Evolutionary conservation across 2,797 vertebrate species (phyloP), one percentile per base, ranked within the genome.

Genomic region (Hyperoplus lanceolatus): DNA sequence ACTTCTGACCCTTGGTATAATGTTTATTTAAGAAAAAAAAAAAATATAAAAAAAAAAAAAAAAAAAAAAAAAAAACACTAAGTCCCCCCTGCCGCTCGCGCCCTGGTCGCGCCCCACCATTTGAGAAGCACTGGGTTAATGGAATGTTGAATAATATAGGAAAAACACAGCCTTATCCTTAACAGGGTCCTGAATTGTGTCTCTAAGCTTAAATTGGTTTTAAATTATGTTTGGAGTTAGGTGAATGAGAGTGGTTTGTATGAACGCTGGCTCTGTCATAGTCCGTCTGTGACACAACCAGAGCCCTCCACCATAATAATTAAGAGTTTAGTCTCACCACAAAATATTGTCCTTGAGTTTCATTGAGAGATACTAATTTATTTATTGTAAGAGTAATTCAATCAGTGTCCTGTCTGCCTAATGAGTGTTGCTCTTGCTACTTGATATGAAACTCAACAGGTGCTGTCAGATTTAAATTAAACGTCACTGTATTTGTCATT

Each of bases 311-410:
- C 53, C 51, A 53, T 53, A 78, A 59, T 79, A 51, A 76, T 70
- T 74, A 41, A 63, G 64, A 67, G 65, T 68, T 77, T 56, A 66
- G 64, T 78, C 64, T 76, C 49, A 38, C 58, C 36, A 53, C 46
- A 73, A 75, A 56, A 70, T 57, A 56, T 60, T 78, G 57, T 71
- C 51, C 73, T 77, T 9, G 11, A 83, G 70, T 57, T 50, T 75
- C 55, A 69, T 67, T 42, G 69, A 72, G 29, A 42, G 6, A 62
- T 53, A 14, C 55, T 75, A 50, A 76, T 83, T 73, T 55, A 82
- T 78, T 69, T 66, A 56, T 18, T 51, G 48, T 39, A 59, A 65
- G 41, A 58, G 18, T 71, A 79, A 86, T 84, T 80, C 42, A 60
- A 58, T 68, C 57, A 42, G n/a, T 60, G 12, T 10, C 8, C 13